A percentile compares a stretch with the other conserved stretches of the same genome.
phyloP scores from a whole-genome alignment of 2,888 invertebrate genomes.

The Nineta flava region DNA sequence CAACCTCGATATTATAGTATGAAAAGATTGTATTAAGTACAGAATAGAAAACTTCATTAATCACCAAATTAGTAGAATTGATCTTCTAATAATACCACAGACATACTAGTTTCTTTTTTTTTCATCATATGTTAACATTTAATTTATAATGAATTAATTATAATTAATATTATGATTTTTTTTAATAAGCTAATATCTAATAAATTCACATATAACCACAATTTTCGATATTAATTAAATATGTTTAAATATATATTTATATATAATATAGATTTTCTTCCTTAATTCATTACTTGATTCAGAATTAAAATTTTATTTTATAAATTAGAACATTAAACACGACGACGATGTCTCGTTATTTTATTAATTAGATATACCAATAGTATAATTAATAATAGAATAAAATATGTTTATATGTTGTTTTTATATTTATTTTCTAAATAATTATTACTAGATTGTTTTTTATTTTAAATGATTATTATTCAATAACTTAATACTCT shows the following conservation, averaged over 20 bases:
- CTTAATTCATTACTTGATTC: conserved; percentile 3
- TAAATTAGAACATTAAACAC: conserved; percentile 24
- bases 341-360: conserved; percentile 10
- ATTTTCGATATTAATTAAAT: conserved; percentile 3
- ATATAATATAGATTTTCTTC: conserved; percentile 10
- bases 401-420: not conserved
- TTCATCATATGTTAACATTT: not conserved
- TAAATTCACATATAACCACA: conserved; percentile 7
- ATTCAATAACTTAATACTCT: conserved; percentile 23
- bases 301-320: conserved; percentile 13
- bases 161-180: not conserved
- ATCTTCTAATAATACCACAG: not conserved
- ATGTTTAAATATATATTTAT: conserved; percentile 4
- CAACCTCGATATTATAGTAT: too few species aligned
- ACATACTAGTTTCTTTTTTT: not conserved
- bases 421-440: not conserved
- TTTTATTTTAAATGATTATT: conserved; percentile 15
- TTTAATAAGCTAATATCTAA: conserved; percentile 9
- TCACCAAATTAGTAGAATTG: not conserved
- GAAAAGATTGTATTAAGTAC: too few species aligned
- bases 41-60: too few species aligned
- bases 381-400: conserved; percentile 8
- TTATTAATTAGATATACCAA: conserved; percentile 13
- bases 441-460: conserved; percentile 25
- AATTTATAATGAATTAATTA: not conserved